A percentile compares a stretch with the other conserved stretches of the same genome.
Conservation (phyloP, 1,140 invertebrate species). For the Coelopa frigida region DNA sequence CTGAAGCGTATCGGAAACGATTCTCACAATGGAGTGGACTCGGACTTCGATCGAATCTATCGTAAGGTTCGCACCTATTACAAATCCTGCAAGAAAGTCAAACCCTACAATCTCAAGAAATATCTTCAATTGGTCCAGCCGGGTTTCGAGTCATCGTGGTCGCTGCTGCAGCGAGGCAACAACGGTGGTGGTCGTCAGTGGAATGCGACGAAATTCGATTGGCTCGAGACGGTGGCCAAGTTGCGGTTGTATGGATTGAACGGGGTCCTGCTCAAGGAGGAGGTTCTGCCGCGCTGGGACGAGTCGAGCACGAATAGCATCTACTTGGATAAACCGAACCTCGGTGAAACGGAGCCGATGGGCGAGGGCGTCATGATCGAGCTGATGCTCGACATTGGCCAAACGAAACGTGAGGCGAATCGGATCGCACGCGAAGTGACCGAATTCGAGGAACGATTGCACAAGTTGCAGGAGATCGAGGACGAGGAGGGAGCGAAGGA, state of each 20-base stretch:
- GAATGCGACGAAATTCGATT: constrained; percentile 28
- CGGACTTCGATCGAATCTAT: too few species aligned
- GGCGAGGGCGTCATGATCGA: constrained; percentile 38
- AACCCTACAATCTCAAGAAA: constrained; percentile 40
- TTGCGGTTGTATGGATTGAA: constrained; percentile 31
- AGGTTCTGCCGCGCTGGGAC: constrained; percentile 37
- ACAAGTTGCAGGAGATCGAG: constrained; percentile 34
- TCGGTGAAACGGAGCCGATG: constrained; percentile 29
- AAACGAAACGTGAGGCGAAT: constrained; percentile 36
- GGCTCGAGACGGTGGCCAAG: constrained; percentile 28
- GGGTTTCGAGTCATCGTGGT: constrained; percentile 23
- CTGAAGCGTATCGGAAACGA: too few species aligned
- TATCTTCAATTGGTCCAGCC: constrained; percentile 30
- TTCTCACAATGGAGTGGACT: too few species aligned
- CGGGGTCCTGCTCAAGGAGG: constrained; percentile 30
- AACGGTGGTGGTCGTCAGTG: constrained; percentile 24
- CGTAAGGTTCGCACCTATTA: constrained; percentile 31
- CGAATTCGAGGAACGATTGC: constrained; percentile 28
- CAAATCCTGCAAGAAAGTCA: constrained; percentile 35
- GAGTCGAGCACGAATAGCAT: constrained; percentile 28
- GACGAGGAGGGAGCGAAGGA: constrained; percentile 35
- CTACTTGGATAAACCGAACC: constrained; percentile 33
- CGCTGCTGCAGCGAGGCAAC: constrained; percentile 22
- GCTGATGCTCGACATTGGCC: constrained; percentile 33
- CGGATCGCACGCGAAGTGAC: constrained; percentile 29